phyloP scores from a whole-genome alignment of 2,888 invertebrate genomes.

The Dugesia japonica region DNA sequence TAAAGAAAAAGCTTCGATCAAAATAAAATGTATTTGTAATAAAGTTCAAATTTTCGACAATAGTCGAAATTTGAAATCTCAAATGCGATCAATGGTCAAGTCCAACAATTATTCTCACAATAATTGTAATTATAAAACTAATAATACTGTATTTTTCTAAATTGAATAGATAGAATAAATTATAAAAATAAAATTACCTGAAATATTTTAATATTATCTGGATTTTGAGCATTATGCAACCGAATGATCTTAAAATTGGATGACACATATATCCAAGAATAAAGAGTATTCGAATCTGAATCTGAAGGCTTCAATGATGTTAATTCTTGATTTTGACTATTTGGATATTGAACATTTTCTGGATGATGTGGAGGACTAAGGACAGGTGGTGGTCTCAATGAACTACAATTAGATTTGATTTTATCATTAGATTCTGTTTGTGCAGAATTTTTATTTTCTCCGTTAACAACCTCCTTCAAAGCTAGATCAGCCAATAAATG shows the following conservation, averaged over 20 bases:
- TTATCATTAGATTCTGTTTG: not conserved
- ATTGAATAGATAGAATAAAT: too few species aligned
- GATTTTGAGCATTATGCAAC: not conserved
- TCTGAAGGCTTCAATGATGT: not conserved
- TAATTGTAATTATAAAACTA: too few species aligned
- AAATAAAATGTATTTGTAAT: too few species aligned
- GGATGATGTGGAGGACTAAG: not conserved
- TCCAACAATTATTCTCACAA: too few species aligned
- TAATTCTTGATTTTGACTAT: not conserved
- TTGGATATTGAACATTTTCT: not conserved
- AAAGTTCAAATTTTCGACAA: too few species aligned
- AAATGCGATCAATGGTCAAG: too few species aligned
- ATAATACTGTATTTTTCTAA: too few species aligned
- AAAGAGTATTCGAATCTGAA: not conserved
- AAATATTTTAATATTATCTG: not conserved
- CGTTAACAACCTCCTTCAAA: not conserved
- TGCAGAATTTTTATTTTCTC: constrained; percentile 3
- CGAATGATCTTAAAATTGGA: not conserved
- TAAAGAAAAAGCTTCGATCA: too few species aligned
- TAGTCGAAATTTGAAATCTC: too few species aligned
- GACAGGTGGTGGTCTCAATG: not conserved
- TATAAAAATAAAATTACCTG: not conserved
- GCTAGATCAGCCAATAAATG: constrained; percentile 4
- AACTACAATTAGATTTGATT: not conserved
- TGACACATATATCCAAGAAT: not conserved